phyloP scores from a whole-genome alignment of 2,113 vertebrate species.

The Cebus imitator region DNA sequence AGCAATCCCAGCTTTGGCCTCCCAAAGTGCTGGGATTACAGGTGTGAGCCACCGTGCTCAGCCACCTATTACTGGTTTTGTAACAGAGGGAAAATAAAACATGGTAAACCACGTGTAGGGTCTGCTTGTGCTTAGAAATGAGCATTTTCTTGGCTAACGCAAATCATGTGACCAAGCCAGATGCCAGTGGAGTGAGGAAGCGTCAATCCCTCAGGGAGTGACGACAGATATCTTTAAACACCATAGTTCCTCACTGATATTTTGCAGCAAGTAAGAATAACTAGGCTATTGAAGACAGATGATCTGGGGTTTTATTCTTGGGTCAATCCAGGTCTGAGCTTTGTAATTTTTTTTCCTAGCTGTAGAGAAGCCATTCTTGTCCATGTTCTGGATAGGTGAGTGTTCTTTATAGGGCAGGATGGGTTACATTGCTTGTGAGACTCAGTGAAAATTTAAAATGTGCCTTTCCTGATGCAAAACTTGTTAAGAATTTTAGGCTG shows the following conservation, averaged over 20 bases:
- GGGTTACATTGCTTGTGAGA: neutral
- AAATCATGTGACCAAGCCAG: neutral
- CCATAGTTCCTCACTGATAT: neutral
- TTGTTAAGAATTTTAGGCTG: neutral
- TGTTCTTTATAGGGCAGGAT: neutral
- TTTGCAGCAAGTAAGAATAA: no score
- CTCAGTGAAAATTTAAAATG: neutral
- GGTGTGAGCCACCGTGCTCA: no score
- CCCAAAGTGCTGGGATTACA: no score
- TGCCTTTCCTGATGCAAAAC: neutral
- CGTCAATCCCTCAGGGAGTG: no score
- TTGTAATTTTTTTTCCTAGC: neutral
- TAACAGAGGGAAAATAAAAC: neutral
- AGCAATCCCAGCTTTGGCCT: no score
- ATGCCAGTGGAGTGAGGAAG: neutral
- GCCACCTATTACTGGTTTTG: neutral
- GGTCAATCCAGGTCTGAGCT: no score
- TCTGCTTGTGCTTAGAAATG: neutral
- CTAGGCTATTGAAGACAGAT: no score
- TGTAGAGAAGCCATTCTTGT: neutral
- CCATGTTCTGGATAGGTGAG: neutral
- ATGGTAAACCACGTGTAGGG: neutral
- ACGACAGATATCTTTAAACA: neutral
- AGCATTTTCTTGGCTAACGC: neutral
- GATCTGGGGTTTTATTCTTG: no score